Percentiles rank a stretch among this genome's conserved stretches.
Conservation (phyloP, 2,113 vertebrate species). For the Takifugu bimaculatus region DNA sequence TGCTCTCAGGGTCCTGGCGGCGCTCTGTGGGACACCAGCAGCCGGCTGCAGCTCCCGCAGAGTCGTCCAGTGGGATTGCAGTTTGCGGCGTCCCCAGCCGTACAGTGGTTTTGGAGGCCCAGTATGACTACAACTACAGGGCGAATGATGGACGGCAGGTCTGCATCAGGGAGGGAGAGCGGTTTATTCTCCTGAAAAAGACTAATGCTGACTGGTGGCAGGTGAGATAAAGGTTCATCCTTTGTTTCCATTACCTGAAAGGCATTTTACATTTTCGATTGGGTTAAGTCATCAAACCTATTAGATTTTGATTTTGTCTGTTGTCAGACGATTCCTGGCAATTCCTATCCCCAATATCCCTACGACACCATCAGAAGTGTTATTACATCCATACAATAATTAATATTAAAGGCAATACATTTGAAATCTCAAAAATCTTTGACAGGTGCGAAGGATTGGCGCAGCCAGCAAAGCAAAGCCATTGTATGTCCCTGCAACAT, state of each 20-base stretch:
- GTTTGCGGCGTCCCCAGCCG: slow-evolving; percentile 63
- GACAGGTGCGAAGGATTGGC: slow-evolving; percentile 75
- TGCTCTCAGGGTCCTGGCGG: slow-evolving; percentile 78
- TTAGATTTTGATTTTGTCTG: too few species aligned
- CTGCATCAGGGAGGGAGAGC: slow-evolving; percentile 83
- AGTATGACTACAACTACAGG: slow-evolving; percentile 82
- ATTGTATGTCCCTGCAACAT: slow-evolving; percentile 85
- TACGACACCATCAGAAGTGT: too few species aligned
- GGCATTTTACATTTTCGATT: too few species aligned
- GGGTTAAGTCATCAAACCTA: too few species aligned
- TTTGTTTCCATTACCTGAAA: background rate
- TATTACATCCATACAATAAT: too few species aligned
- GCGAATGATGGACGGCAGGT: slow-evolving; percentile 79
- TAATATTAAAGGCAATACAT: too few species aligned
- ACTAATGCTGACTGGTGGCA: slow-evolving; percentile 90
- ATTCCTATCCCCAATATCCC: too few species aligned
- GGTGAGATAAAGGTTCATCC: slow-evolving; percentile 35
- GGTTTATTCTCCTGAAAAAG: slow-evolving; percentile 84
- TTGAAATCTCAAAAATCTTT: background rate
- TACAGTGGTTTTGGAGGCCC: slow-evolving; percentile 76
- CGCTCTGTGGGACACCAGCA: slow-evolving; percentile 58
- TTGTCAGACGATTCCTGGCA: too few species aligned
- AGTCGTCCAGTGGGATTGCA: slow-evolving; percentile 31
- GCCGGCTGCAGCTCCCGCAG: slow-evolving; percentile 9
- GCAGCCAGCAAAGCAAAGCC: slow-evolving; percentile 75